phyloP scores from a whole-genome alignment of 2,113 vertebrate genomes.

The Microtus ochrogaster region DNA sequence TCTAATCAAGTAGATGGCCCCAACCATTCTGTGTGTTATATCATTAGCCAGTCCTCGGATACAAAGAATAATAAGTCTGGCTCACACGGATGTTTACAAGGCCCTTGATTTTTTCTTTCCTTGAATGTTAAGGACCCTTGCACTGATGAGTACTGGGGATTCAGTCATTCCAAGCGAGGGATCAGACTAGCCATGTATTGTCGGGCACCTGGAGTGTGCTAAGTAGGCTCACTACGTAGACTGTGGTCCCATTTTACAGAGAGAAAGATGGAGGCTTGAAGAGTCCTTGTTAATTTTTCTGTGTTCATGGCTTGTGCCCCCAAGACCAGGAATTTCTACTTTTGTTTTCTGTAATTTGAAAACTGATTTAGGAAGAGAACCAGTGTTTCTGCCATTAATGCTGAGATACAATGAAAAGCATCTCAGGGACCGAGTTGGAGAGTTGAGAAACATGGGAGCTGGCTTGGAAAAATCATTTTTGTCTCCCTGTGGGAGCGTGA shows the following conservation, averaged over 20 bases:
- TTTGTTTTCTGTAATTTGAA: not conserved
- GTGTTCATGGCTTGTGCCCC: not conserved
- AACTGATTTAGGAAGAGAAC: not conserved
- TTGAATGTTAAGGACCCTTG: not conserved
- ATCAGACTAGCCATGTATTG: too few species aligned
- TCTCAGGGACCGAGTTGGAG: not conserved
- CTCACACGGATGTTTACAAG: not conserved
- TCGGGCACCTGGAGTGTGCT: not conserved
- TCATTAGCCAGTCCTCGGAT: not conserved
- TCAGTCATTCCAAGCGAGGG: not conserved
- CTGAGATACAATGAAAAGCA: not conserved
- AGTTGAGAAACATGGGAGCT: not conserved
- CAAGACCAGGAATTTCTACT: not conserved
- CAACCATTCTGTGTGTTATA: not conserved
- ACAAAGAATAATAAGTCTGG: not conserved
- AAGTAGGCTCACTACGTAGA: not conserved
- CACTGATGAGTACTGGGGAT: fast-evolving
- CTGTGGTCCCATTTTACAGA: not conserved
- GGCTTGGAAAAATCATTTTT: not conserved
- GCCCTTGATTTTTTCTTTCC: not conserved
- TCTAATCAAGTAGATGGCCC: not conserved
- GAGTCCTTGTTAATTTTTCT: not conserved
- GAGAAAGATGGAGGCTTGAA: not conserved
- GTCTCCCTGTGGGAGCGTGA: not conserved
- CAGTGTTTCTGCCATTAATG: not conserved